Percentiles rank a stretch among this genome's conserved stretches.
Evolutionary conservation across 2,113 vertebrate species (phyloP).

Genomic region (Progne subis): DNA sequence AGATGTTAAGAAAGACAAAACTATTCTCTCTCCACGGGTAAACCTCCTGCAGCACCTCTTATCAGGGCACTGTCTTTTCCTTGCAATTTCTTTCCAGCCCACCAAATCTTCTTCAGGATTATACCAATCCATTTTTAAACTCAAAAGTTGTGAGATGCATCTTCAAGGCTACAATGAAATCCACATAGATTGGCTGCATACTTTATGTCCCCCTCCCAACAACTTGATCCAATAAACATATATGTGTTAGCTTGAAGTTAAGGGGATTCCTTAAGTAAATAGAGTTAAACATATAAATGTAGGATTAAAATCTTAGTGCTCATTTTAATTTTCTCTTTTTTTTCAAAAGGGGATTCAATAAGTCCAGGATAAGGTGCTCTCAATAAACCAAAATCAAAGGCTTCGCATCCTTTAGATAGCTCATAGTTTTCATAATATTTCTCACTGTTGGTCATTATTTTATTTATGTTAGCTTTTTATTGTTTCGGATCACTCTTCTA

Average conservation of each 20-base stretch:
- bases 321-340: background rate
- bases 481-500: background rate
- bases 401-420: background rate
- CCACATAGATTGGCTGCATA: background rate
- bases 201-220: background rate
- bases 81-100: background rate
- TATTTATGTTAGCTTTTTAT: background rate
- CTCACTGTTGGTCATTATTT: background rate
- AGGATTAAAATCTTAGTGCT: background rate
- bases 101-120: background rate
- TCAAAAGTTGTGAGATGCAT: background rate
- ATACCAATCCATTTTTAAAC: background rate
- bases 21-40: background rate
- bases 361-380: background rate
- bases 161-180: background rate
- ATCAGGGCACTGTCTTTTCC: background rate
- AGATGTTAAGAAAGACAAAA: constrained; percentile 44
- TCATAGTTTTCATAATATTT: background rate
- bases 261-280: background rate
- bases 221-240: background rate
- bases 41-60: background rate
- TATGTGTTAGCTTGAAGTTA: background rate
- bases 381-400: background rate
- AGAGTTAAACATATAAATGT: background rate
- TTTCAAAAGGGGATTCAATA: background rate